Percentiles rank a stretch among this genome's conserved stretches.
Evolutionary conservation across 2,797 vertebrate genomes (phyloP).

Genomic region (Etheostoma nigrum): DNA sequence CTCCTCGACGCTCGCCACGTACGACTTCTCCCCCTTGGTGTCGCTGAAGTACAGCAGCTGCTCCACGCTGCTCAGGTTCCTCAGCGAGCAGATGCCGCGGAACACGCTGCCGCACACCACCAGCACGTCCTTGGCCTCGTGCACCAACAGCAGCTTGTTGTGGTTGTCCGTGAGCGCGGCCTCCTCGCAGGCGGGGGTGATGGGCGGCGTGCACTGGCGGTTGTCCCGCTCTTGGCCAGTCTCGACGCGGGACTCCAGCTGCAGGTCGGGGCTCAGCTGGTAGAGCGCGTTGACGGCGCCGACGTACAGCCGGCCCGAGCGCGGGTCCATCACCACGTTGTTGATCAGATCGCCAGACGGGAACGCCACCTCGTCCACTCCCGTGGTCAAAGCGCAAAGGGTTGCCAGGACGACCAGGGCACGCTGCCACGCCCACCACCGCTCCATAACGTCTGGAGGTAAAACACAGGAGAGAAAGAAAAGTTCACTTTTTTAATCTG

Average conservation of each 20-base stretch:
- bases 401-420: slow-evolving; percentile 60
- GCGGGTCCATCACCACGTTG: slow-evolving; percentile 78
- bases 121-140: slow-evolving; percentile 76
- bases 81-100: slow-evolving; percentile 93
- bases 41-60: slow-evolving; percentile 88
- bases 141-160: slow-evolving; percentile 94
- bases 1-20: slow-evolving; percentile 93
- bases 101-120: slow-evolving; percentile 94
- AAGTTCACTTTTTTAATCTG: not conserved
- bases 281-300: slow-evolving; percentile 91
- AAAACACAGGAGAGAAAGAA: not conserved
- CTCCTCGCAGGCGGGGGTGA: slow-evolving; percentile 86
- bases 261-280: slow-evolving; percentile 87
- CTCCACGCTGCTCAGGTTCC: slow-evolving; percentile 86
- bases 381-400: too few relatives aligned
- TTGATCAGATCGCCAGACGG: slow-evolving; percentile 73
- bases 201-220: slow-evolving; percentile 91
- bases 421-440: slow-evolving; percentile 65
- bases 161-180: slow-evolving; percentile 86
- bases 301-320: slow-evolving; percentile 89
- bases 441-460: slow-evolving; percentile 73
- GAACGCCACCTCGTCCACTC: slow-evolving; percentile 44
- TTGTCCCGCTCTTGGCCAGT: slow-evolving; percentile 90
- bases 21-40: slow-evolving; percentile 93
- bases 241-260: slow-evolving; percentile 55